These are phyloP conservation scores for Xanthia togata DNA, from an alignment of 2,888 invertebrate species.

Conservation along the genomic window DNA sequence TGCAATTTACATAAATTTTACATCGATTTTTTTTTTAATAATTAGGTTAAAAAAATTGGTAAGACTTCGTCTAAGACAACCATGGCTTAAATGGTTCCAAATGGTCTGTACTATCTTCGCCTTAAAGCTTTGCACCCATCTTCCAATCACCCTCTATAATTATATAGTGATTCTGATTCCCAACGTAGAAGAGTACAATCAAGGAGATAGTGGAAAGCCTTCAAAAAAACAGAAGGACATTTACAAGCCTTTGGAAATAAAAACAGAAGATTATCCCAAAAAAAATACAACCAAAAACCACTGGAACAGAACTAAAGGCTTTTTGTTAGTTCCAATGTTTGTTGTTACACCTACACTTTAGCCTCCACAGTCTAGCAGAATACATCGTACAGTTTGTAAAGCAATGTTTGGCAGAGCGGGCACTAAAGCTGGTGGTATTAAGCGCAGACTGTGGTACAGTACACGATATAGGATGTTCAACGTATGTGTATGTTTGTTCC, in stretches of 20 bases:
- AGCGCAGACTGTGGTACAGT: slow-evolving; percentile 16
- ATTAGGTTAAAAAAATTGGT: no score
- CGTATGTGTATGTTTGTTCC: slow-evolving; percentile 11
- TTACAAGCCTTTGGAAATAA: not conserved
- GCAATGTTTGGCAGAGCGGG: slow-evolving; percentile 48
- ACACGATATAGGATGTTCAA: slow-evolving; percentile 23
- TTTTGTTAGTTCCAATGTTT: slow-evolving; percentile 34
- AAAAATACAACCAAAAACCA: not conserved
- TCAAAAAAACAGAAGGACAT: not conserved
- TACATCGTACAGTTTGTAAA: slow-evolving; percentile 42
- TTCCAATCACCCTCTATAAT: no score
- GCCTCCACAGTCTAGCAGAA: slow-evolving; percentile 12
- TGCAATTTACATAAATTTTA: no score
- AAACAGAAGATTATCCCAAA: slow-evolving; percentile 11
- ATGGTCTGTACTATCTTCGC: no score
- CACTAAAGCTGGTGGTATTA: slow-evolving; percentile 47
- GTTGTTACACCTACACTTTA: slow-evolving; percentile 27
- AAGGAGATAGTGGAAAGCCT: no score
- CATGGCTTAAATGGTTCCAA: no score
- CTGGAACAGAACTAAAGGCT: slow-evolving; percentile 24
- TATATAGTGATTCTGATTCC: not conserved
- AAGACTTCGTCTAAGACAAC: no score
- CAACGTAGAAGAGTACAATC: not conserved
- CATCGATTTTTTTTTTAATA: no score
- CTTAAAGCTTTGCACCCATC: no score